Evolutionary conservation across 2,888 invertebrate genomes (phyloP).

Genomic region (Cephus runcator): DNA sequence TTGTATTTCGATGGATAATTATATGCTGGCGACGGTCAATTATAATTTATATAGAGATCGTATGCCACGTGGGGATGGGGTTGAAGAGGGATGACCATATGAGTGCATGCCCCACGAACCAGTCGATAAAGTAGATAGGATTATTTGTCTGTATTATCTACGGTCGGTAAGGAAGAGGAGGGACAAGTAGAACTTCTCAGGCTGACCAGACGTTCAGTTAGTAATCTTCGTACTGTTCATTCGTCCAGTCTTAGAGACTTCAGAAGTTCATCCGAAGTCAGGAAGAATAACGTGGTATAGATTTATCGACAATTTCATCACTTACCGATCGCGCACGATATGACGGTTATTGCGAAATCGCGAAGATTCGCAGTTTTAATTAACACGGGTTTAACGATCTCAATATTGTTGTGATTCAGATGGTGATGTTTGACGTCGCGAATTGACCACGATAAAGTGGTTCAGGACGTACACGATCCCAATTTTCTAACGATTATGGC

Average conservation of each 20-base stretch:
- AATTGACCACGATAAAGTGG: background rate
- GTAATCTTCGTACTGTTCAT: background rate
- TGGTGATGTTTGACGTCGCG: background rate
- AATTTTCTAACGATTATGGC: slow-evolving; percentile 25
- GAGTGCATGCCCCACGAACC: background rate
- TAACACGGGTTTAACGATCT: background rate
- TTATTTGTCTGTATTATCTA: background rate
- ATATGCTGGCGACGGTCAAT: background rate
- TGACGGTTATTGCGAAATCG: background rate
- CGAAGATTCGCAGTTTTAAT: background rate
- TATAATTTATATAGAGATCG: background rate
- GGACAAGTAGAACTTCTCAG: background rate
- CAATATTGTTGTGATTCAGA: background rate
- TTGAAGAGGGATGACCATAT: background rate
- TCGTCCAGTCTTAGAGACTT: background rate
- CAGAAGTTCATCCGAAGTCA: no score
- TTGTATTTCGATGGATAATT: background rate
- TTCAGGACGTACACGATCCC: background rate
- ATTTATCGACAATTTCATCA: background rate
- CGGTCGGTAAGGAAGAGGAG: background rate
- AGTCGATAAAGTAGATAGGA: background rate
- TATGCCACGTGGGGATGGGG: background rate
- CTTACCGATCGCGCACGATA: background rate
- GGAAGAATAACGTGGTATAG: background rate
- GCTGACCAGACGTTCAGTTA: background rate